These are phyloP conservation scores for Tribolium castaneum DNA, from an alignment of 1,140 invertebrate genomes.

Conservation along the genomic window DNA sequence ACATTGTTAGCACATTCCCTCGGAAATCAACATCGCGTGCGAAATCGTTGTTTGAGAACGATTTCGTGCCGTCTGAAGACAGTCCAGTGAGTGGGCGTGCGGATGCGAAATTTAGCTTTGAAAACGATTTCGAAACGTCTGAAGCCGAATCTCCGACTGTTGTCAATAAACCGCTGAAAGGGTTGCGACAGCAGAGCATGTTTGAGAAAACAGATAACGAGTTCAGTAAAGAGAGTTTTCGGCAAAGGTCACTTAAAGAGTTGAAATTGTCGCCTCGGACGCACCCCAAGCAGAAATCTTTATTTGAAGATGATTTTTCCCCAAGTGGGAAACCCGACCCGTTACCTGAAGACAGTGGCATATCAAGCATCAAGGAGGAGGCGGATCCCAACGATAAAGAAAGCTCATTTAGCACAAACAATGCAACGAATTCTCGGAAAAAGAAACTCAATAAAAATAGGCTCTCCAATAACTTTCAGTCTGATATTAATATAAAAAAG, in stretches of 20 bases:
- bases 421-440: conserved; percentile 44
- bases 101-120: conserved; percentile 54
- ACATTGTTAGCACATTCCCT: conserved; percentile 53
- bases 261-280: conserved; percentile 55
- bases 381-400: conserved; percentile 52
- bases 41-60: conserved; percentile 77
- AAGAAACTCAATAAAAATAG: conserved; percentile 46
- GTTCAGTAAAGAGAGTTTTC: conserved; percentile 32
- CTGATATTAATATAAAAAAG: conserved; percentile 69
- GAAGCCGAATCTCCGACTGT: conserved; percentile 53
- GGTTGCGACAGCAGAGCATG: conserved; percentile 46
- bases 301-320: conserved; percentile 81
- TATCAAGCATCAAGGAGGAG: conserved; percentile 59
- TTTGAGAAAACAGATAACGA: conserved; percentile 50
- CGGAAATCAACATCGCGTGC: conserved; percentile 55
- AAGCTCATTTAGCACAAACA: conserved; percentile 48
- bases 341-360: conserved; percentile 52
- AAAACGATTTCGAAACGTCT: conserved; percentile 56
- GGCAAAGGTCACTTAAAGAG: conserved; percentile 38
- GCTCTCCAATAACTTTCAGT: conserved; percentile 48
- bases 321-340: conserved; percentile 65
- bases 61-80: conserved; percentile 67
- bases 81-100: conserved; percentile 45
- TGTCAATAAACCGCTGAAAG: conserved; percentile 16
- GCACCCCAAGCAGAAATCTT: conserved; percentile 68